Evolutionary conservation across 2,888 invertebrate species (phyloP).

Genomic region (Parthenolecanium corni): DNA sequence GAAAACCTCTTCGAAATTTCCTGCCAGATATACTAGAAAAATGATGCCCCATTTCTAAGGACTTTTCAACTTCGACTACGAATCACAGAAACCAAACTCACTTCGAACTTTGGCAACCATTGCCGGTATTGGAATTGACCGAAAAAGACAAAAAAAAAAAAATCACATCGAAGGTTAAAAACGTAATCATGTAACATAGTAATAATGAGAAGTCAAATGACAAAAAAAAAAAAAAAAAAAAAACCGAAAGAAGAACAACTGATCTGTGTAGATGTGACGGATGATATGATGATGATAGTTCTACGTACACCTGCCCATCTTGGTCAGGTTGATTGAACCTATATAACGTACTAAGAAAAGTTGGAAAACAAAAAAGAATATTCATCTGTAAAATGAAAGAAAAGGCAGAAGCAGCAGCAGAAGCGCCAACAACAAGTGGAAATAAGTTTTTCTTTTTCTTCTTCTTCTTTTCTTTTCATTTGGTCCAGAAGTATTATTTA

Average conservation of each 20-base stretch:
- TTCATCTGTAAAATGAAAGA: no score
- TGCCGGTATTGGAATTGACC: not conserved
- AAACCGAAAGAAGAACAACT: no score
- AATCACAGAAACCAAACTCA: no score
- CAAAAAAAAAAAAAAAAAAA: not conserved
- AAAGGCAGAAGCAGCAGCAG: no score
- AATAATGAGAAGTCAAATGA: not conserved
- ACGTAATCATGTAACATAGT: not conserved
- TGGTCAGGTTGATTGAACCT: slow-evolving; percentile 20
- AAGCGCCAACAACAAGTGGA: no score
- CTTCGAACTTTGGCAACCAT: not conserved
- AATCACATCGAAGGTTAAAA: not conserved
- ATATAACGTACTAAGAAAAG: slow-evolving; percentile 7
- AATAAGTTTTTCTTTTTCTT: slow-evolving; percentile 1
- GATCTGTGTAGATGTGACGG: not conserved
- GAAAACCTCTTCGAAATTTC: no score
- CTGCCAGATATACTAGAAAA: no score
- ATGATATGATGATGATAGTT: not conserved
- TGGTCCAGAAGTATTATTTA: slow-evolving; percentile 25
- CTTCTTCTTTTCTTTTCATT: no score
- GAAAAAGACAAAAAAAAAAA: not conserved
- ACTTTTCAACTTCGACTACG: no score
- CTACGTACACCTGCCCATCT: not conserved
- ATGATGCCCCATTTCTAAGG: no score
- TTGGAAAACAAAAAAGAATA: not conserved